Evolutionary conservation across 2,888 invertebrate genomes (phyloP).

Genomic region (Dilophus febrilis): DNA sequence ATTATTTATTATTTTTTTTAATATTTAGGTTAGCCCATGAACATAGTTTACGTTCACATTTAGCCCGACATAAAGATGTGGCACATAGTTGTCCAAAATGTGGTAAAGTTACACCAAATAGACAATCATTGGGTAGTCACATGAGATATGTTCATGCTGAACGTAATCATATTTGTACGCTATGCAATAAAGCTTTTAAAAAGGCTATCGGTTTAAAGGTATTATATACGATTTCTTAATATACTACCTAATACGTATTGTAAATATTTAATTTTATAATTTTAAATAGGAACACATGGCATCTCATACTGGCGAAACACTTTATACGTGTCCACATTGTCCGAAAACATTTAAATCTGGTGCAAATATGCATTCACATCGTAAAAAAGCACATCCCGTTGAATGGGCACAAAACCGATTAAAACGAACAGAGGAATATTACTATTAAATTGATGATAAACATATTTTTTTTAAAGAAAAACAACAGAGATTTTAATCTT

Average conservation of each 20-base stretch:
- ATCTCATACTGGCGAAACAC: slow-evolving; percentile 26
- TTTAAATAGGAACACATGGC: slow-evolving; percentile 27
- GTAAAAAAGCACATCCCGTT: slow-evolving; percentile 25
- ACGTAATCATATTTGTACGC: slow-evolving; percentile 21
- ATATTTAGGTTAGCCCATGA: too few relatives aligned
- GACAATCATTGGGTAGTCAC: slow-evolving; percentile 25
- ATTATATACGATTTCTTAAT: neutral
- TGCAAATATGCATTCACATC: slow-evolving; percentile 29
- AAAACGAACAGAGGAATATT: too few relatives aligned
- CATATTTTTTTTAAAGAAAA: too few relatives aligned
- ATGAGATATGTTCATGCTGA: slow-evolving; percentile 25
- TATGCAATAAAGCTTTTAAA: slow-evolving; percentile 26
- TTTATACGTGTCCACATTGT: slow-evolving; percentile 28
- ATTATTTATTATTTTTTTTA: too few relatives aligned
- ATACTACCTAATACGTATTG: too few relatives aligned
- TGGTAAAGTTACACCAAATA: slow-evolving; percentile 23
- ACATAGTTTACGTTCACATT: too few relatives aligned
- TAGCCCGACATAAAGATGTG: too few relatives aligned
- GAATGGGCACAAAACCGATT: slow-evolving; percentile 23
- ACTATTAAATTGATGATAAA: too few relatives aligned
- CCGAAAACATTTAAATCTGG: slow-evolving; percentile 28
- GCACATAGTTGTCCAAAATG: too few relatives aligned
- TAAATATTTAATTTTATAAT: too few relatives aligned
- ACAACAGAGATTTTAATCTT: too few relatives aligned
- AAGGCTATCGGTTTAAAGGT: slow-evolving; percentile 24